Evolutionary conservation across 2,888 invertebrate genomes (phyloP).

Genomic region (Gymnocheta viridis): DNA sequence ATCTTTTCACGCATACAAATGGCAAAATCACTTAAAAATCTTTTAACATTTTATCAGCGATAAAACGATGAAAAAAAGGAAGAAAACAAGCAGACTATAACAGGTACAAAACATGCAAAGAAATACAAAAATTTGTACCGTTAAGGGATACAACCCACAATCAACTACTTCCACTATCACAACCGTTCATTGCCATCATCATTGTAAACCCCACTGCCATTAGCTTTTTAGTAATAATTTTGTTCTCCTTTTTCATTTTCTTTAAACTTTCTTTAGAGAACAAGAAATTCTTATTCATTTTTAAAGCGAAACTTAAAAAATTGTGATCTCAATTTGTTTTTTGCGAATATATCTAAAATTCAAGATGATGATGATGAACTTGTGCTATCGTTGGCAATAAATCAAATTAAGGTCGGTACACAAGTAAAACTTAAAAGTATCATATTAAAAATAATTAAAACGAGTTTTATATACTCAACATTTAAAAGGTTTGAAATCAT

Average conservation of each 20-base stretch:
- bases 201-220: constrained; percentile 22
- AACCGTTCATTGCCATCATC: constrained; percentile 24
- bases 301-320: constrained; percentile 27
- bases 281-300: constrained; percentile 17
- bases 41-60: constrained; percentile 46
- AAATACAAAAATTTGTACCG: constrained; percentile 52
- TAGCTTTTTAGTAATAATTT: constrained; percentile 44
- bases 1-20: constrained; percentile 67
- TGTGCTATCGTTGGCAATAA: constrained; percentile 69
- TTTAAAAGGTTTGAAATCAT: too few species aligned
- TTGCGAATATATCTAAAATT: constrained; percentile 43
- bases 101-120: constrained; percentile 54
- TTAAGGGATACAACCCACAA: constrained; percentile 70
- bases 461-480: too few species aligned
- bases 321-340: constrained; percentile 41
- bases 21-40: constrained; percentile 66
- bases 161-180: constrained; percentile 27
- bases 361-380: constrained; percentile 66
- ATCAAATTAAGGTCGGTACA: constrained; percentile 63
- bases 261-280: neutral
- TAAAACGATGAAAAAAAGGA: constrained; percentile 9
- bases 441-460: neutral
- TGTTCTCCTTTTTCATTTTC: neutral
- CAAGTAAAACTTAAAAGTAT: constrained; percentile 12
- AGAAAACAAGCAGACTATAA: constrained; percentile 10